A percentile compares a stretch with the other conserved stretches of the same genome.
These are phyloP conservation scores for Trypoxylus dichotomus DNA, from an alignment of 1,140 invertebrate genomes.

Conservation along the genomic window DNA sequence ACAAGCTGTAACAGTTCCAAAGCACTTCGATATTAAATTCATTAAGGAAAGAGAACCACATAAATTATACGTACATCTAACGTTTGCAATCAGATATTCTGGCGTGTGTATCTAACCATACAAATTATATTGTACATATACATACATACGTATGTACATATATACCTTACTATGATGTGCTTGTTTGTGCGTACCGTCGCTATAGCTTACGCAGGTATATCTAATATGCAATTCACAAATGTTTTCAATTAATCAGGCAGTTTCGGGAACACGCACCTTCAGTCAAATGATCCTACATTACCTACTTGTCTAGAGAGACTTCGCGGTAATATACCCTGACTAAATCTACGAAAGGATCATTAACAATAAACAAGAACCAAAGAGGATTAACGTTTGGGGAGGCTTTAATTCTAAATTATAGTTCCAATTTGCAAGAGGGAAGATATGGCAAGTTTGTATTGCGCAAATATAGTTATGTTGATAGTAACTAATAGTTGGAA, in stretches of 20 bases:
- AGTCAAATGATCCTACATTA: constrained; percentile 20
- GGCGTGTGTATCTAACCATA: not conserved
- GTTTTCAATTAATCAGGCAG: constrained; percentile 17
- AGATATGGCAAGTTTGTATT: not conserved
- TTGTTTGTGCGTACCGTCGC: not conserved
- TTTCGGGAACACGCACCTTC: constrained; percentile 3
- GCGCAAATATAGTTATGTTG: not conserved
- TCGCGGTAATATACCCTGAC: not conserved
- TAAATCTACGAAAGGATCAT: not conserved
- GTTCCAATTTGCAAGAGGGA: not conserved
- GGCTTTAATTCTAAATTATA: constrained; percentile 20
- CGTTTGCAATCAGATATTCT: constrained; percentile 2
- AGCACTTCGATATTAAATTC: not conserved
- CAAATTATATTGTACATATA: not conserved
- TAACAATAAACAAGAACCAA: constrained; percentile 20
- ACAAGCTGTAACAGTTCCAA: not conserved
- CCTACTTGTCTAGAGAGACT: constrained; percentile 10
- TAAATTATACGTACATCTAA: not conserved
- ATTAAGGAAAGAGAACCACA: not conserved
- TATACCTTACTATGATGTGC: not conserved
- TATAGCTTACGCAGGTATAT: not conserved
- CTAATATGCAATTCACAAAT: constrained; percentile 20
- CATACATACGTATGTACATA: not conserved
- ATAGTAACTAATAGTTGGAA: not conserved
- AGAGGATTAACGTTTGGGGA: constrained; percentile 5